These are phyloP conservation scores for Onychostruthus taczanowskii DNA, from an alignment of 2,113 vertebrate genomes.

Conservation along the genomic window DNA sequence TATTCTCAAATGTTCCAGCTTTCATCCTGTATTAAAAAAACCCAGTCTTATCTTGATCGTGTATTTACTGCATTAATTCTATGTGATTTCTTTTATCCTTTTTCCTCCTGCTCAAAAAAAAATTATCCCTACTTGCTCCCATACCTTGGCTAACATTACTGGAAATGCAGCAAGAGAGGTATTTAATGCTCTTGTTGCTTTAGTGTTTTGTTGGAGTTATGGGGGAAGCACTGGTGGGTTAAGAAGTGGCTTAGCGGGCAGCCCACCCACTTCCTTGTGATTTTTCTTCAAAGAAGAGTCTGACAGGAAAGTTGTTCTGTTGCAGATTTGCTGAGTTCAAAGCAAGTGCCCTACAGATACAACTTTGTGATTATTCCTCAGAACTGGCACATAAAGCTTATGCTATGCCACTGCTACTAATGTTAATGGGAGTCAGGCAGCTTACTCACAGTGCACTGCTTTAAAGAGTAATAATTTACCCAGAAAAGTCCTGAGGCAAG, in stretches of 20 bases:
- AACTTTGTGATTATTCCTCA: slow-evolving; percentile 35
- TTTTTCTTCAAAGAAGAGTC: slow-evolving; percentile 39
- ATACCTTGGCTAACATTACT: background rate
- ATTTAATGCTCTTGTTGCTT: background rate
- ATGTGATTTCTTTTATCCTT: background rate
- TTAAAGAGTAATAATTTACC: slow-evolving; percentile 52
- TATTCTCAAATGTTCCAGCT: slow-evolving; percentile 21
- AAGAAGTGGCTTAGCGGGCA: background rate
- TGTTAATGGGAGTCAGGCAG: slow-evolving; percentile 45
- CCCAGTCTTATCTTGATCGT: background rate
- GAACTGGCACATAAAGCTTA: slow-evolving; percentile 5
- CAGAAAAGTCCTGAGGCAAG: background rate
- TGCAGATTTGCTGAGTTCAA: slow-evolving; percentile 47
- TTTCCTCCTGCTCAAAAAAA: background rate
- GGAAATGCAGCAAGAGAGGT: background rate
- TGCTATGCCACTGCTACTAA: background rate
- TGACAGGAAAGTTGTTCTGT: slow-evolving; percentile 28
- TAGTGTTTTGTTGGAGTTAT: background rate
- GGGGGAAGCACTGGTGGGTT: background rate
- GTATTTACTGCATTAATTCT: background rate
- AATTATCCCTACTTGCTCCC: background rate
- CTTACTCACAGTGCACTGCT: slow-evolving; percentile 33
- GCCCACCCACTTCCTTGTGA: slow-evolving; percentile 21
- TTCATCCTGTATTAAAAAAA: background rate
- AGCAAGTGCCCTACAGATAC: slow-evolving; percentile 16